Base-by-base conservation (phyloP, 2,888 invertebrate genomes). In the Zaprionus bogoriensis region DNA sequence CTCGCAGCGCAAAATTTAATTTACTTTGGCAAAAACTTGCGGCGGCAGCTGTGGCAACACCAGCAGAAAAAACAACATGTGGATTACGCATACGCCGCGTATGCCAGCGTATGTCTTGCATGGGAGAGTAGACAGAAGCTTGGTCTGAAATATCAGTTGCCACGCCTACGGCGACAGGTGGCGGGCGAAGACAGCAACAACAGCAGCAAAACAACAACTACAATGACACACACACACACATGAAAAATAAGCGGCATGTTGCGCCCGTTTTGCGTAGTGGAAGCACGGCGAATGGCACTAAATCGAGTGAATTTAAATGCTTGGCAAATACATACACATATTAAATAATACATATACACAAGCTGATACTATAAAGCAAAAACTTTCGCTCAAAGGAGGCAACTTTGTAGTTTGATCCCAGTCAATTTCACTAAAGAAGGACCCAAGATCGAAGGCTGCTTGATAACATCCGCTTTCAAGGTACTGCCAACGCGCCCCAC, bases 11-110 rank as follows among this genome's bases (percentile, higher is more conserved):
- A 47, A 69, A 87, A 82, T 87, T 82, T 73, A 82, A 87, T 82
- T 82, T 81, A 81, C 74, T 73, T 68, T 71, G 60, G 64, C 77
- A 64, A 65, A 73, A 81, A 81, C 87, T 86, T 86, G 84, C 61
- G 70, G 74, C 74, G 55, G 70, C 80, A 82, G 79, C 83, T 78
- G 80, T 77, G 51, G 55, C 53, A 60, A 53, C 57, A 59, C 27
- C 41, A 57, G 27, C 32, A 66, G 39, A 36, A 53, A 45, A 47
- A 52, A 41, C 12, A 14, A 22, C 36, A 60, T 58, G 67, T 67
- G 58, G 65, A 69, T 71, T 59, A 70, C 80, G 50, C 69, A 69
- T 67, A 71, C 80, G 69, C 68, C 60, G 23, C 38, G 54, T 52
- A 30, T 57, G 55, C 42, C 28, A 39, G 27, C 9, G n/a, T 42